Base-by-base conservation (phyloP, 2,888 invertebrate genomes). In the Acleris sparsana region DNA sequence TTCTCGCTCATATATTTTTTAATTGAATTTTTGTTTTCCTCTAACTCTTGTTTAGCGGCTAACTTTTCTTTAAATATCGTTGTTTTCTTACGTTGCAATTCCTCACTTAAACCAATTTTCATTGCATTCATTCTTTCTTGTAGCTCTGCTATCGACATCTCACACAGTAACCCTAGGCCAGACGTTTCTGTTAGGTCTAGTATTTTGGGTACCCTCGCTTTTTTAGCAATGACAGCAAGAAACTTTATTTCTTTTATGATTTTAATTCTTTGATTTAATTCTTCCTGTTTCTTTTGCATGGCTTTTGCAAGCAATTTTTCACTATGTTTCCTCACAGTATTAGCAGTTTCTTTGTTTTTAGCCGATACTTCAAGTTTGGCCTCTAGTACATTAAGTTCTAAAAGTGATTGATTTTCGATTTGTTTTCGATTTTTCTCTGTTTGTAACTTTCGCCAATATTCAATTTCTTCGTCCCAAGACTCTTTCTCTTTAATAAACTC, bases 71-170 rank as follows among this genome's bases (percentile, higher is more conserved):
- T 84, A 73, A 79, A 80, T 11, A 95, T 93, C n/a, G 70, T 53
- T 61, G 80, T 79, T 69, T 82, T 89, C 73, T 94, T 93, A 53
- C 76, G 83, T 62, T 94, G 88, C 20, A 94, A 74, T 75, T 94
- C 93, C 64, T 94, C 93, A 69, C 92, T 82, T 68, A 94, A 80
- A 18, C 85, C 84, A 39, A 93, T 86, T 80, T 93, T 94, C 72
- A 93, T 82, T 25, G 88, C 74, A 60, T 73, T 78, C 44, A 95
- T 75, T 61, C 94, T 85, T 78, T 94, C 94, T 75, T 94, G 93
- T 57, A 95, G 76, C 80, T 95, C 94, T 7, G 93, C 93, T 56
- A 94, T 88, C 1, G 95, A 94, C 94, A 95, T 95, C 86, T 95
- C 94, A 79, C 94, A 94, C 29, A 95, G 74, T 13, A 94, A 84